Evolutionary conservation across 2,888 invertebrate species (phyloP), one percentile per base, ranked within the genome.

Genomic region (Antheraea yamamai): DNA sequence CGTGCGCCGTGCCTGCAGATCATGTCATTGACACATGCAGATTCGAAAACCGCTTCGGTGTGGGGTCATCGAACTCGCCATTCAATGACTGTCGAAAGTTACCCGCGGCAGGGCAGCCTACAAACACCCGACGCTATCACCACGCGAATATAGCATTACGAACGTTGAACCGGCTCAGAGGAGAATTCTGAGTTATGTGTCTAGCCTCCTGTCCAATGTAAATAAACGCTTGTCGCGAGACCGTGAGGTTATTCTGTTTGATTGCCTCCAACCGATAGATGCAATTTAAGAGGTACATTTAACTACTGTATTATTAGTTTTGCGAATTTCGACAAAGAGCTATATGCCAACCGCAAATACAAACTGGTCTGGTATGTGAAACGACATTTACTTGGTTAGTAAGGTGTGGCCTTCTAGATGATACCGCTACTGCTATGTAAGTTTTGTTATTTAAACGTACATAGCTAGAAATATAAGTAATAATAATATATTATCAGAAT

Each of bases 1-100:
- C 76, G 78, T 75, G 81, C 82, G 83, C 79, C 87, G 86, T 81
- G 86, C 80, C 86, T 90, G 89, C 91, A 89, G 88, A 88, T 89
- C 89, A 90, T 91, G 94, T 94, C 94, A 94, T 89, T 94, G 94
- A 94, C 94, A 93, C 93, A 94, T 95, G 94, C 94, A 94, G 94
- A 95, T 93, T 87, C 87, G 89, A 88, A 90, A 88, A 86, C 87
- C 90, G 90, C 89, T 89, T 88, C 89, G 89, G 85, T 87, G 89
- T 83, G 87, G 88, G 94, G 94, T 92, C 93, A 89, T 89, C 87
- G 93, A 93, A 89, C 94, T 85, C 85, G 84, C 88, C 91, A 92
- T 93, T 93, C 92, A 94, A 92, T 92, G 92, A 92, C 92, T 93
- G 94, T 92, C 93, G 94, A 94, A 95, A 95, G 92, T 94, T 92